Base-by-base conservation (phyloP, 2,888 invertebrate genomes). In the Stenichneumon culpator region DNA sequence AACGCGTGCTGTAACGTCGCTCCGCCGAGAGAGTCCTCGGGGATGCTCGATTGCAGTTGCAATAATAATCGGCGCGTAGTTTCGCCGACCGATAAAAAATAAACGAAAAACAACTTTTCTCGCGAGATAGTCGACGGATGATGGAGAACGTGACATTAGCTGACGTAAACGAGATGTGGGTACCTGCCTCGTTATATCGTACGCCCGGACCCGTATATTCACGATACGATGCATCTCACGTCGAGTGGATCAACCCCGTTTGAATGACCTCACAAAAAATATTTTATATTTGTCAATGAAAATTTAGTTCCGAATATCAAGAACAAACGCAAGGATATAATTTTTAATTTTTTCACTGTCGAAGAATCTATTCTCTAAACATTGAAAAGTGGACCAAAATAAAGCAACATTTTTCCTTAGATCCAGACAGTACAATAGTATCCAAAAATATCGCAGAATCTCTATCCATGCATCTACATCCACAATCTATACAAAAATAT, bases 131-230 rank as follows among this genome's bases (percentile, higher is more conserved):
- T 57, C 47, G 22, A 54, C 39, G 69, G 36, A 65, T 39, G 63
- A 79, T 79, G 50, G 50, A 16, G 16, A 89, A 87, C 83, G 86
- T 86, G 86, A 81, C 83, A 89, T 89, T 89, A 89, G 36, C 77
- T 54, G 82, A 50, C 86, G 89, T 89, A 90, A 90, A 90, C 88
- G 88, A 88, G 85, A 80, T 74, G 73, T 70, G 82, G 86, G 83
- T 84, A 86, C 87, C 86, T 86, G 87, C 79, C 84, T 88, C 87
- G 87, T 90, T 88, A 89, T 83, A 79, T 74, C 78, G 73, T 84
- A 79, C 74, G 73, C 85, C 83, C 85, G 83, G 83, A 88, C 87
- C 86, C 83, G n/a, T 32, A 75, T 52, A 52, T 52, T 32, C 32
- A 52, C 25, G 36, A 16, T 32, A 63, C 32, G 28, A 63, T 28